These are phyloP conservation scores for Diaprepes abbreviatus DNA, from an alignment of 2,888 invertebrate genomes.

Conservation along the genomic window DNA sequence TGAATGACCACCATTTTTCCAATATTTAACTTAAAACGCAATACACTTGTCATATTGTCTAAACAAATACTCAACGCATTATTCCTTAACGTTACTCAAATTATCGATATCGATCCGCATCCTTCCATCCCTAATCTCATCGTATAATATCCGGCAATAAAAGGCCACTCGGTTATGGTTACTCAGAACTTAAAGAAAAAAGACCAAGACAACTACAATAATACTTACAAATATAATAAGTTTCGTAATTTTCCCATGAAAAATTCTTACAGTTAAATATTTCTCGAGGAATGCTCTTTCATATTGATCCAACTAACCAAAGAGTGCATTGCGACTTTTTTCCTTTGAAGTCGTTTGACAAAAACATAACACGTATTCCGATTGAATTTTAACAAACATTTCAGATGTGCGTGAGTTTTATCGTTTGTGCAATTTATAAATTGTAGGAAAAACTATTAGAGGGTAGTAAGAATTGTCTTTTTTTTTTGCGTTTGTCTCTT, in stretches of 20 bases:
- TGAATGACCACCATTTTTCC: no score
- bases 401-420: background rate
- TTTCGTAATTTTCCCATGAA: conserved; percentile 45
- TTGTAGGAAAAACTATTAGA: no score
- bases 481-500: no score
- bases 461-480: no score
- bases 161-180: conserved; percentile 33
- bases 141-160: conserved; percentile 29
- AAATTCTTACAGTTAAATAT: conserved; percentile 34
- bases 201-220: conserved; percentile 42
- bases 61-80: no score
- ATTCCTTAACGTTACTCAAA: no score
- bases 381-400: background rate
- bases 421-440: no score
- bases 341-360: conserved; percentile 28
- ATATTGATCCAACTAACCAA: conserved; percentile 32
- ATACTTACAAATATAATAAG: conserved; percentile 45
- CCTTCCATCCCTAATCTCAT: conserved; percentile 14
- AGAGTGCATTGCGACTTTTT: conserved; percentile 27
- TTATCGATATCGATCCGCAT: background rate
- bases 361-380: conserved; percentile 13
- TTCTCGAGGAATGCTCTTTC: conserved; percentile 38
- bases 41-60: no score
- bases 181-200: conserved; percentile 33
- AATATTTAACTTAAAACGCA: no score